Conservation (phyloP, 2,797 vertebrate genomes). For the Lates japonicus region DNA sequence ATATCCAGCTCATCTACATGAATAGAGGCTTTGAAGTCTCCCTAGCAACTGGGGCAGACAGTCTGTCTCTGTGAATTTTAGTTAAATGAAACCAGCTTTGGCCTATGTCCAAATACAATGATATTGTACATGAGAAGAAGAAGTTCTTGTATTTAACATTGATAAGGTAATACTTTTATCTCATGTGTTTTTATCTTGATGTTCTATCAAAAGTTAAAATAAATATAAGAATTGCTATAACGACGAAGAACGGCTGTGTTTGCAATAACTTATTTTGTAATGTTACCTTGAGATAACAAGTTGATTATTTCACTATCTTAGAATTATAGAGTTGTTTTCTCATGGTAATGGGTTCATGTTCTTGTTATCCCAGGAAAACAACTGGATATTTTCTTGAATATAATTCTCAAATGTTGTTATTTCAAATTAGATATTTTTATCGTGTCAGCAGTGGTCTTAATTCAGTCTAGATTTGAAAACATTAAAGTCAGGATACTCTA, state of each 20-base stretch:
- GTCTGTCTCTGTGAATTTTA: conserved; percentile 28
- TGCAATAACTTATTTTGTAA: too few relatives aligned
- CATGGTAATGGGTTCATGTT: too few relatives aligned
- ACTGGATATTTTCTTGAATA: too few relatives aligned
- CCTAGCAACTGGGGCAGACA: conserved; percentile 45
- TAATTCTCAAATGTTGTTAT: background rate
- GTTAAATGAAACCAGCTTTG: background rate
- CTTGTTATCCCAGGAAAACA: too few relatives aligned
- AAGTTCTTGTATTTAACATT: background rate
- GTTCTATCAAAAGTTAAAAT: background rate
- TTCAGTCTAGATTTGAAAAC: background rate
- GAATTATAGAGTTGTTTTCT: too few relatives aligned
- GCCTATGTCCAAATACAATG: background rate
- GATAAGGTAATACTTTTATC: too few relatives aligned
- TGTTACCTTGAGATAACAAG: too few relatives aligned
- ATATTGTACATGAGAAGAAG: background rate
- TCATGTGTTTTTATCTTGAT: background rate
- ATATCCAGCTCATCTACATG: conserved; percentile 16
- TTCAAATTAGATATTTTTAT: background rate
- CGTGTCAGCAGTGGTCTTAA: background rate
- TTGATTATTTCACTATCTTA: too few relatives aligned
- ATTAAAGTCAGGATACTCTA: background rate
- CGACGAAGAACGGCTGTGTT: too few relatives aligned
- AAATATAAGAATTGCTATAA: too few relatives aligned
- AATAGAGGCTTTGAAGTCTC: conserved; percentile 42